Evolutionary conservation across 2,888 invertebrate genomes (phyloP).

Genomic region (Limnephilus auricula): DNA sequence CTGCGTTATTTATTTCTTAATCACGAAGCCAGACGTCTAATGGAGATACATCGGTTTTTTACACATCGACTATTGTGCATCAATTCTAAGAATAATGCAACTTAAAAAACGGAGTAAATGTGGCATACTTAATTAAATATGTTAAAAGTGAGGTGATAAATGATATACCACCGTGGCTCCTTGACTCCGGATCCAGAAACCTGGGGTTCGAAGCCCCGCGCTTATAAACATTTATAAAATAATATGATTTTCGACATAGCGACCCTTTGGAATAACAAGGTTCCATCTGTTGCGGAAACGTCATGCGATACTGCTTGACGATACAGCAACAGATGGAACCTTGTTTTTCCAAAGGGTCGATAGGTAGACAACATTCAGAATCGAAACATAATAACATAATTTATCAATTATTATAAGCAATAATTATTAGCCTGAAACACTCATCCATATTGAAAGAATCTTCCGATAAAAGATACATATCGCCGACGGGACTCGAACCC

Average conservation of each 20-base stretch:
- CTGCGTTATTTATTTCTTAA: slow-evolving; percentile 31
- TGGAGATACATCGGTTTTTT: background rate
- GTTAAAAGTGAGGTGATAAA: background rate
- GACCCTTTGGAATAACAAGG: too few relatives aligned
- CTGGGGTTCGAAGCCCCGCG: background rate
- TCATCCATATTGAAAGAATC: too few relatives aligned
- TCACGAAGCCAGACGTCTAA: background rate
- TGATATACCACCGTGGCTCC: background rate
- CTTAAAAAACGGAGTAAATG: background rate
- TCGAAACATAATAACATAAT: too few relatives aligned
- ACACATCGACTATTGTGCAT: background rate
- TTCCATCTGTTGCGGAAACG: too few relatives aligned
- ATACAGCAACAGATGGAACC: too few relatives aligned
- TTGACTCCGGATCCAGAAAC: background rate
- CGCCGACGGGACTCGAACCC: too few relatives aligned
- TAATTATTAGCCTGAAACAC: too few relatives aligned
- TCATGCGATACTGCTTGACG: too few relatives aligned
- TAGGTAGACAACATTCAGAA: background rate
- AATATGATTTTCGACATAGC: background rate
- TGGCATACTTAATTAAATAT: background rate
- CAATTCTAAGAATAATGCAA: background rate
- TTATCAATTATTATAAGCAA: too few relatives aligned
- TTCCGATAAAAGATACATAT: too few relatives aligned
- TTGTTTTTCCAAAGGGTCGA: too few relatives aligned
- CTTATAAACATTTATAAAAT: background rate